Evolutionary conservation across 2,113 vertebrate species (phyloP).

Genomic region (Ellobius talpinus): DNA sequence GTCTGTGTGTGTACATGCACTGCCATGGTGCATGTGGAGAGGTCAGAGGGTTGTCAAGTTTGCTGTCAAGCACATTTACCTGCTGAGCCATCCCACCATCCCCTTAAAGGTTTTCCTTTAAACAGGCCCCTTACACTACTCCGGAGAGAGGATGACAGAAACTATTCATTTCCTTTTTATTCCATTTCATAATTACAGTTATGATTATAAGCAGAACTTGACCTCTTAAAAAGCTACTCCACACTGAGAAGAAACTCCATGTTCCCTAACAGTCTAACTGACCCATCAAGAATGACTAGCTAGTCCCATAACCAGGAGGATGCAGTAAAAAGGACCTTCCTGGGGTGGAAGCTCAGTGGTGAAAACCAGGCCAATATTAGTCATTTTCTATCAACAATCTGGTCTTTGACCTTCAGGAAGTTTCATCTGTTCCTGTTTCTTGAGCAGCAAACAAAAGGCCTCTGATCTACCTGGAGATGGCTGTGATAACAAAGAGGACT

Average conservation of each 20-base stretch:
- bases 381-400: not conserved
- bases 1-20: not conserved
- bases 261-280: not conserved
- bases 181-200: not conserved
- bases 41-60: not conserved
- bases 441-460: not conserved
- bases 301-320: not conserved
- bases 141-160: not conserved
- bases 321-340: not conserved
- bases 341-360: not conserved
- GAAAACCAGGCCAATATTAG: not conserved
- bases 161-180: not conserved
- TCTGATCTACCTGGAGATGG: not conserved
- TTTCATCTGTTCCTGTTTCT: not conserved
- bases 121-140: not conserved
- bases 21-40: not conserved
- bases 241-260: not conserved
- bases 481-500: not conserved
- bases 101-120: not conserved
- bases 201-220: not conserved
- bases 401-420: conserved; percentile 28
- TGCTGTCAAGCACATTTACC: not conserved
- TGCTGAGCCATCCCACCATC: not conserved
- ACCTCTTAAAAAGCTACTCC: not conserved
- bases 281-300: not conserved